Conservation (phyloP, 53 echinoderm and acorn worm genomes). For the Antedon mediterranea region DNA sequence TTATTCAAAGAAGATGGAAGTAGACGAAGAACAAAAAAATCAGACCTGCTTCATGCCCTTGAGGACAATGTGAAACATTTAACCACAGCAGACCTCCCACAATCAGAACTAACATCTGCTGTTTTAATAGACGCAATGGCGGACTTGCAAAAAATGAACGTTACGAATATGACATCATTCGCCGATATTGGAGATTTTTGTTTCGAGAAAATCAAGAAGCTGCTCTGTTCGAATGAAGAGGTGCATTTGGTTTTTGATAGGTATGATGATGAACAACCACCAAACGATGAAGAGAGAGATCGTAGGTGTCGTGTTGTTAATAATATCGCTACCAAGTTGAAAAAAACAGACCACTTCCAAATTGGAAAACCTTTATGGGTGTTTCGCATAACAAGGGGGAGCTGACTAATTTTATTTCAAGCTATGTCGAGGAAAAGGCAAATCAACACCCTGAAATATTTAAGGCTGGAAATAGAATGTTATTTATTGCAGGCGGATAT, state of each 20-base stretch:
- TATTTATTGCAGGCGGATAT: slow-evolving; percentile 13
- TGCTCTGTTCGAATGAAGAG: not conserved
- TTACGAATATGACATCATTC: slow-evolving; percentile 4
- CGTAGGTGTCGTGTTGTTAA: slow-evolving; percentile 1
- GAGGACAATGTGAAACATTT: slow-evolving; percentile 6
- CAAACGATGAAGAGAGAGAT: slow-evolving; percentile 17
- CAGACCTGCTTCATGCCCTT: slow-evolving; percentile 19
- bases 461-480: not conserved
- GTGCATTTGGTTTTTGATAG: slow-evolving; percentile 12
- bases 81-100: not conserved
- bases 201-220: slow-evolving; percentile 4
- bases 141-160: slow-evolving; percentile 11
- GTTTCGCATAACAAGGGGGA: slow-evolving; percentile 4
- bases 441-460: not conserved
- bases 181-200: not conserved
- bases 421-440: slow-evolving; percentile 1
- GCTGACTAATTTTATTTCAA: slow-evolving; percentile 8
- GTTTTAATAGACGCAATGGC: slow-evolving; percentile 9
- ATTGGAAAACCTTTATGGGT: slow-evolving; percentile 19
- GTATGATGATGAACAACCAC: slow-evolving; percentile 6
- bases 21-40: slow-evolving; percentile 15
- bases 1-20: slow-evolving; percentile 22
- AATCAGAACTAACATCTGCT: slow-evolving; percentile 5
- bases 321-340: not conserved
- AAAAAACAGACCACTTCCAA: slow-evolving; percentile 9